phyloP scores from a whole-genome alignment of 2,888 invertebrate species.

The Dasypolia templi region DNA sequence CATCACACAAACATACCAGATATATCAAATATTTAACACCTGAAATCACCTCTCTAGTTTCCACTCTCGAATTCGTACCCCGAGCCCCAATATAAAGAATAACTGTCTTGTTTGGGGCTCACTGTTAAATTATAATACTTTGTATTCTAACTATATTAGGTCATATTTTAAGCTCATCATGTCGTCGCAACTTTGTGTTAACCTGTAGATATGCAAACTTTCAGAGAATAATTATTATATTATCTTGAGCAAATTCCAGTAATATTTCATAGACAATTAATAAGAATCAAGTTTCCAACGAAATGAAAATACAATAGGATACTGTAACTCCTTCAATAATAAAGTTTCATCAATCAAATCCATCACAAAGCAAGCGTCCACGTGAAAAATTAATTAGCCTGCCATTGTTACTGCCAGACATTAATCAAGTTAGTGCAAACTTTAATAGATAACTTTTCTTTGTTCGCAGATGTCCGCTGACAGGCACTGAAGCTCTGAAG shows the following conservation, averaged over 20 bases:
- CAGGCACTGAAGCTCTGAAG: constrained; percentile 62
- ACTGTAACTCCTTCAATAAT: constrained; percentile 10
- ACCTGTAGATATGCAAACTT: too few relatives aligned
- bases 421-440: constrained; percentile 51
- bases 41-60: too few relatives aligned
- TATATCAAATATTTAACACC: too few relatives aligned
- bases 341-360: constrained; percentile 47
- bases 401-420: constrained; percentile 39
- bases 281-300: constrained; percentile 1
- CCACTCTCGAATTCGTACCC: too few relatives aligned
- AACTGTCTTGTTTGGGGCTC: too few relatives aligned
- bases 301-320: constrained; percentile 8
- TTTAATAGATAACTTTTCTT: constrained; percentile 68
- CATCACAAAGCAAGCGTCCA: constrained; percentile 22
- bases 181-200: too few relatives aligned
- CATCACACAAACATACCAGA: too few relatives aligned
- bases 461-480: constrained; percentile 74
- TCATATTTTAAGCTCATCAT: too few relatives aligned
- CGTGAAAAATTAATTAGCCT: constrained; percentile 46
- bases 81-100: too few relatives aligned
- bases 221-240: neutral
- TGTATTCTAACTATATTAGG: too few relatives aligned
- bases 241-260: neutral
- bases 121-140: too few relatives aligned
- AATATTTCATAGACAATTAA: constrained; percentile 1